Base-by-base conservation (phyloP, 1,140 invertebrate genomes). In the Bombus pyrosoma region DNA sequence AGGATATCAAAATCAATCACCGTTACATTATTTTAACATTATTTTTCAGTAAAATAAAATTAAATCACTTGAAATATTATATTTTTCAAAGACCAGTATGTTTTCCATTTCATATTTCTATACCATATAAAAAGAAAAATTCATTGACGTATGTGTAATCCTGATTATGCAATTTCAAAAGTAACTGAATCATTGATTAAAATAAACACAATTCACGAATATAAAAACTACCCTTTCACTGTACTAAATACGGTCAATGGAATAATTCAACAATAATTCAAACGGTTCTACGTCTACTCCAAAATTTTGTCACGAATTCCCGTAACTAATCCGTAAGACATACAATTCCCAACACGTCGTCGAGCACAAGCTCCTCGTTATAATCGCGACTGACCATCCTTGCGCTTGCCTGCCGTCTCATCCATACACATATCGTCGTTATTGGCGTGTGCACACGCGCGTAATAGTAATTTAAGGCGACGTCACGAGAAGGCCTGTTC, bases 381-480 rank as follows among this genome's bases (percentile, higher is more conserved):
- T 47, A 43, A 64, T 72, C 41, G 62, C 25, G 10, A 43, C 43
- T 72, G 68, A 39, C 73, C 39, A 22, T 25, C 18, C 32, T 39
- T 10, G n/a, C 13, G n/a, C 64, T 39, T n/a, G 22, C 37, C 22
- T 18, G 8, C 5, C 10, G 32, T 75, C 41, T 74, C 73, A 34
- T 75, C 73, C 41, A 25, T 53, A 74, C 32, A 34, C 12, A 32
- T 34, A 39, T 32, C 53, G 53, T n/a, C 57, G 28, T 77, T 64
- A 64, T 22, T 25, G 57, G 25, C 25, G 9, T 15, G 28, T 32
- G 32, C 25, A n/a, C 37, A 32, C 34, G 39, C 39, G 47, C 69
- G 64, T 71, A 62, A 80, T 80, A 80, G 41, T 80, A 85, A 85
- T 85, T 85, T 80, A 80, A 80, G 83, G 68, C 83, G 83, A 85